Conservation (phyloP, 2,888 invertebrate species). For the Ornithoptera priamus region DNA sequence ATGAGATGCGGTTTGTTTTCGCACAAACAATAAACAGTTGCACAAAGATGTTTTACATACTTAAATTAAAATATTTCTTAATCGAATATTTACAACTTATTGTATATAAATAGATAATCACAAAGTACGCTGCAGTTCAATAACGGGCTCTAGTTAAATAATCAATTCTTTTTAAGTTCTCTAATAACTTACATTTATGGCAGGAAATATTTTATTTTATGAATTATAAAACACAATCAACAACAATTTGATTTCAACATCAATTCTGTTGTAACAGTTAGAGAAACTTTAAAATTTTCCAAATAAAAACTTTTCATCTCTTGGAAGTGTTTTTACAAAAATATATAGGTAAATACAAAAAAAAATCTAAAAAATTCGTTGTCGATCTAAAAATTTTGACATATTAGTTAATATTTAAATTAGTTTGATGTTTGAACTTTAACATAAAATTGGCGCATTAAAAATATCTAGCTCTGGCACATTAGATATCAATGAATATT, state of each 20-base stretch:
- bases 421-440: no score
- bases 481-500: no score
- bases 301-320: no score
- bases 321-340: no score
- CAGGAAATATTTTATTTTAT: constrained; percentile 18
- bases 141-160: background rate
- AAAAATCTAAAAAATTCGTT: background rate
- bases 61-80: constrained; percentile 52
- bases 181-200: constrained; percentile 17
- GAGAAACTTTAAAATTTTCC: background rate
- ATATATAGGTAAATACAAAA: background rate
- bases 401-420: background rate
- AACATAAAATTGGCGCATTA: no score
- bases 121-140: constrained; percentile 11
- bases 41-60: constrained; percentile 46
- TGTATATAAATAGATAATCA: constrained; percentile 31
- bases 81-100: constrained; percentile 48
- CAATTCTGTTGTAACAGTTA: background rate
- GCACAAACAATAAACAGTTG: constrained; percentile 66
- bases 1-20: constrained; percentile 63
- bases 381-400: background rate
- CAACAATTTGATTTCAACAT: background rate
- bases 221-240: background rate
- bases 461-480: no score
- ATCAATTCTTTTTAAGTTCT: background rate